A percentile compares a stretch with the other conserved stretches of the same genome.
Evolutionary conservation across 1,140 invertebrate genomes (phyloP).

Genomic region (Drusus annulatus): DNA sequence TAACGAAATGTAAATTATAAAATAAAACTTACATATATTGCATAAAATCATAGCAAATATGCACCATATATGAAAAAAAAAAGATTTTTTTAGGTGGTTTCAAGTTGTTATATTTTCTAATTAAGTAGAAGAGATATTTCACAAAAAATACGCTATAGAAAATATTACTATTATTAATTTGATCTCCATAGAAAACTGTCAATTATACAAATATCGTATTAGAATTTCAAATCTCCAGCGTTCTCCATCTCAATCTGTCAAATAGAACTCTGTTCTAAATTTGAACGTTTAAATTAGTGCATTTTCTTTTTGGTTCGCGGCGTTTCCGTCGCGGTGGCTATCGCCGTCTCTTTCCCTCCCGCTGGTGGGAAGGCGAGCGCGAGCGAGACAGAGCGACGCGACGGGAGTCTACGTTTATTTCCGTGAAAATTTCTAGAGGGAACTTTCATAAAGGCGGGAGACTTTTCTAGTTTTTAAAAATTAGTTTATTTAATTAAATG

Average conservation of each 20-base stretch:
- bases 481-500: neutral
- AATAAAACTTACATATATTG: too few species aligned
- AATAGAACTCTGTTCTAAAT: slow-evolving; percentile 25
- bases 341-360: neutral
- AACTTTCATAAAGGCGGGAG: slow-evolving; percentile 7
- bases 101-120: too few species aligned
- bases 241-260: slow-evolving; percentile 22
- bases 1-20: too few species aligned
- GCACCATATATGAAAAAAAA: too few species aligned
- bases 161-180: too few species aligned
- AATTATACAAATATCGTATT: too few species aligned
- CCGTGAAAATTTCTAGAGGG: slow-evolving; percentile 17
- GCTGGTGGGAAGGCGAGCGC: neutral
- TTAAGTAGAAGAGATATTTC: too few species aligned
- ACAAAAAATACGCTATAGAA: too few species aligned
- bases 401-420: slow-evolving; percentile 16
- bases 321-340: slow-evolving; percentile 14
- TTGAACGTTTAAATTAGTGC: slow-evolving; percentile 2
- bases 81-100: too few species aligned
- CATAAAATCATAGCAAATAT: too few species aligned
- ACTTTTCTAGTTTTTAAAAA: neutral
- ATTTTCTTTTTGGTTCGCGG: slow-evolving; percentile 14
- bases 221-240: too few species aligned
- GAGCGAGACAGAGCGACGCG: neutral
- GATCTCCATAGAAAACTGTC: too few species aligned